These are phyloP conservation scores for Conus ventricosus DNA, from an alignment of 1,140 invertebrate species.

Conservation along the genomic window DNA sequence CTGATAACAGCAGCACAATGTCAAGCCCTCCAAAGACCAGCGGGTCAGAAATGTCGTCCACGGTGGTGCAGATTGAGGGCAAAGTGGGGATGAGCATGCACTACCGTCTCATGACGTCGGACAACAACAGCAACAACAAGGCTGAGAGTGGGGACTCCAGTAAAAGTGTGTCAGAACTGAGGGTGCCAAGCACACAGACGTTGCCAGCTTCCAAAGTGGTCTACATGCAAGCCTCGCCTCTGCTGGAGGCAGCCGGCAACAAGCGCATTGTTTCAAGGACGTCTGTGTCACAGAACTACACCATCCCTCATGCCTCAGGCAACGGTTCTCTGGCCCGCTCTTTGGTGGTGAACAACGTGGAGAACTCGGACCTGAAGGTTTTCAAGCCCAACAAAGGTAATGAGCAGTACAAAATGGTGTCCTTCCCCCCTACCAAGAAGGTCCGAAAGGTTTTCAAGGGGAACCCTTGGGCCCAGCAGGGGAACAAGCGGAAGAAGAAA, in stretches of 20 bases:
- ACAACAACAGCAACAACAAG: not conserved
- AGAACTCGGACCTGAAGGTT: slow-evolving; percentile 63
- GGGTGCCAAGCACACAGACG: slow-evolving; percentile 23
- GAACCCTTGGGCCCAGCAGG: not conserved
- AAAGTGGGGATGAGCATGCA: not conserved
- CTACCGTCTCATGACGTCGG: not conserved
- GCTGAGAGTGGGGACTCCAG: not conserved
- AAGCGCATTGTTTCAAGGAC: slow-evolving; percentile 63
- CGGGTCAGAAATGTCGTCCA: not conserved
- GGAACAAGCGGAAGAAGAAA: not conserved
- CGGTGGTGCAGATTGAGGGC: slow-evolving; percentile 16
- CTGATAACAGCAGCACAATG: not conserved
- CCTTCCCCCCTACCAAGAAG: slow-evolving; percentile 51
- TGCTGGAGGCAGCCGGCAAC: slow-evolving; percentile 34
- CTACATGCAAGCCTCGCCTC: slow-evolving; percentile 30
- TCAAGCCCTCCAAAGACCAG: slow-evolving; percentile 7
- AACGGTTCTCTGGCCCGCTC: slow-evolving; percentile 37
- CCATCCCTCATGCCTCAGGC: slow-evolving; percentile 46
- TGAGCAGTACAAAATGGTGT: slow-evolving; percentile 52
- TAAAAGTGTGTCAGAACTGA: not conserved
- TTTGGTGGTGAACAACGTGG: slow-evolving; percentile 64
- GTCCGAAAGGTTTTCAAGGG: slow-evolving; percentile 23
- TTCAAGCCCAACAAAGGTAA: slow-evolving; percentile 67
- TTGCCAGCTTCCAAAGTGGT: slow-evolving; percentile 41
- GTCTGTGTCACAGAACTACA: slow-evolving; percentile 65